A percentile compares a stretch with the other conserved stretches of the same genome.
Evolutionary conservation across 2,888 invertebrate genomes (phyloP).

Genomic region (Beris chalybata): DNA sequence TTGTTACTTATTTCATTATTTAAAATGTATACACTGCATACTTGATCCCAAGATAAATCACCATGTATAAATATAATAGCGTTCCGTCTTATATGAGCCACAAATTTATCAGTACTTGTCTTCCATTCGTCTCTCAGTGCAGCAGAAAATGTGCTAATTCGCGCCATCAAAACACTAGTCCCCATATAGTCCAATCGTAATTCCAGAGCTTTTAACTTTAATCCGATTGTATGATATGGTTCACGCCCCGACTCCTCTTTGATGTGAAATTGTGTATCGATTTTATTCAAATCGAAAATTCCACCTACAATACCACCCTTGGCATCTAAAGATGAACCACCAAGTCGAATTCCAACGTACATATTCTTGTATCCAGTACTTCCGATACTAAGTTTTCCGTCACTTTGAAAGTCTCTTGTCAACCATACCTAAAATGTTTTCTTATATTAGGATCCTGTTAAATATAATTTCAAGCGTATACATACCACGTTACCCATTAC

Average conservation of each 20-base stretch:
- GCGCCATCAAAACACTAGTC: constrained; percentile 88
- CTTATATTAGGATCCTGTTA: background rate
- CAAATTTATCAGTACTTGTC: constrained; percentile 49
- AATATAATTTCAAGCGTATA: constrained; percentile 37
- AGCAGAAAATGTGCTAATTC: constrained; percentile 80
- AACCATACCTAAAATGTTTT: constrained; percentile 66
- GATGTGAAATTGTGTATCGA: constrained; percentile 86
- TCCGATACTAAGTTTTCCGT: constrained; percentile 89
- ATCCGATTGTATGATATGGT: constrained; percentile 83
- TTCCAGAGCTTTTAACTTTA: constrained; percentile 83
- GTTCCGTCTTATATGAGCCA: constrained; percentile 59
- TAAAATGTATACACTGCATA: constrained; percentile 24
- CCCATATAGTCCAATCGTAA: constrained; percentile 97
- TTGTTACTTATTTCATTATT: too few relatives aligned
- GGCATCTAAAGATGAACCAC: constrained; percentile 89
- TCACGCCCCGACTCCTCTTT: constrained; percentile 87
- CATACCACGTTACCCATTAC: constrained; percentile 97
- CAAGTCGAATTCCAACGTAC: constrained; percentile 84
- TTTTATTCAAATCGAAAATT: constrained; percentile 85
- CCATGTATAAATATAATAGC: constrained; percentile 91
- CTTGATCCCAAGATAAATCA: constrained; percentile 90
- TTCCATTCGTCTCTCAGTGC: constrained; percentile 88
- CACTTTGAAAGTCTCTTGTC: constrained; percentile 87
- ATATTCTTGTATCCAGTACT: constrained; percentile 93
- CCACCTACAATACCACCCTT: constrained; percentile 98